Evolutionary conservation across 2,113 vertebrate species (phyloP), one percentile per base, ranked within the genome.

Genomic region (Trachemys scripta): DNA sequence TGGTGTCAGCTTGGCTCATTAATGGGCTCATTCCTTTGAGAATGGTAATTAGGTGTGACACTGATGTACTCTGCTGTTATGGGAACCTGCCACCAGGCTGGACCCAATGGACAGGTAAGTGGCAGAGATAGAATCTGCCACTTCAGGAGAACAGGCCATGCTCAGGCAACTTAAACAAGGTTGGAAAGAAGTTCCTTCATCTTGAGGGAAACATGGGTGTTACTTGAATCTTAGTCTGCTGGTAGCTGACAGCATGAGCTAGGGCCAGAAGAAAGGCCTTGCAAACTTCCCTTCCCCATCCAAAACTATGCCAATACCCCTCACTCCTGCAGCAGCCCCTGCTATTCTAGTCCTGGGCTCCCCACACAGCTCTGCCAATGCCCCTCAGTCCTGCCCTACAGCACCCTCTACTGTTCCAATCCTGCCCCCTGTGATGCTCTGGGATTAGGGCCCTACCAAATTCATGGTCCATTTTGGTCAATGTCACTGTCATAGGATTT

Each of bases 11-110:
- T 95, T 93, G 89, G 96, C 96, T 98, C 51, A 72, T 98, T 98
- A 98, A 98, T 97, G 96, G 98, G 92, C 92, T 98, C 78, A 11
- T 90, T 98, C 96, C 95, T 98, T 90, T 13, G 88, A 96, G 97
- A 94, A 91, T 79, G 90, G 90, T 96, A 96, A 97, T 98, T 96
- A 97, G 79, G 84, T 94, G 56, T 92, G 98, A 97, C 62, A 87
- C 96, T 96, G 94, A 96, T 96, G 76, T 86, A 94, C 95, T 93
- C 38, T 93, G 94, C 91, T 91, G 90, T 92, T 97, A 93, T 72
- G 27, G 88, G 95, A 89, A 86, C 47, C n/a, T 86, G 92, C 96
- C 92, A 96, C 75, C 19, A 72, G 92, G 25, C 85, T 91, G 5
- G 89, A 82, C 47, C 84, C 88, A 47, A 35, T 16, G 38, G 87